A percentile compares a stretch with the other conserved stretches of the same genome.
phyloP scores from a whole-genome alignment of 2,888 invertebrate genomes.

The Atrina japonica region DNA sequence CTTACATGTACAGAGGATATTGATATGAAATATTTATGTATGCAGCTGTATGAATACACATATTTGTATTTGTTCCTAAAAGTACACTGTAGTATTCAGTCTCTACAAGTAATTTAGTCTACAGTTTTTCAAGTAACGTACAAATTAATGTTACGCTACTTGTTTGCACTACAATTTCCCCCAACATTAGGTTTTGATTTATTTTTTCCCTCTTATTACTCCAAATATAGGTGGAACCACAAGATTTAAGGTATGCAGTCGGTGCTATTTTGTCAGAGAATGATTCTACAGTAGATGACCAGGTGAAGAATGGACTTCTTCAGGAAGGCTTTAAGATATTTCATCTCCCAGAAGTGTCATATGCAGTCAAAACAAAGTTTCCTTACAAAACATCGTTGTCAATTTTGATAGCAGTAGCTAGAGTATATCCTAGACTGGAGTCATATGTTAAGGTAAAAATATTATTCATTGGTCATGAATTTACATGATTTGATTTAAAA shows the following conservation, averaged over 20 bases:
- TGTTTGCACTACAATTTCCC: too few relatives aligned
- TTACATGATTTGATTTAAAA: neutral
- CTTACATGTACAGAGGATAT: too few relatives aligned
- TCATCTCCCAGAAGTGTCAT: conserved; percentile 79
- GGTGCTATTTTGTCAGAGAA: conserved; percentile 79
- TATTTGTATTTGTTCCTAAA: too few relatives aligned
- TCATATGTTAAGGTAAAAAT: conserved; percentile 79
- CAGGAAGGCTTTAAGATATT: conserved; percentile 79
- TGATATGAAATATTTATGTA: too few relatives aligned
- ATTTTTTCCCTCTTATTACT: too few relatives aligned
- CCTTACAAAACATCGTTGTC: conserved; percentile 81
- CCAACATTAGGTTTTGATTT: too few relatives aligned
- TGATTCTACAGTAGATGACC: conserved; percentile 57
- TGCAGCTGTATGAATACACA: too few relatives aligned
- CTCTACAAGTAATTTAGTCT: too few relatives aligned
- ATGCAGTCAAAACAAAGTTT: conserved; percentile 80
- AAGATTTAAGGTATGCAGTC: conserved; percentile 79
- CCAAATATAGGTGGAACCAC: conserved; percentile 71
- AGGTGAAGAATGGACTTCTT: conserved; percentile 62
- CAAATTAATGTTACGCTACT: too few relatives aligned
- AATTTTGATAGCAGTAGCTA: conserved; percentile 80
- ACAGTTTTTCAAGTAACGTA: too few relatives aligned
- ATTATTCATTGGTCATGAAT: neutral
- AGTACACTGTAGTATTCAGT: too few relatives aligned
- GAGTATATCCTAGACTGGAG: conserved; percentile 80